Evolutionary conservation across 2,797 vertebrate species (phyloP), one percentile per base, ranked within the genome.

Genomic region (Aldrovandia affinis): DNA sequence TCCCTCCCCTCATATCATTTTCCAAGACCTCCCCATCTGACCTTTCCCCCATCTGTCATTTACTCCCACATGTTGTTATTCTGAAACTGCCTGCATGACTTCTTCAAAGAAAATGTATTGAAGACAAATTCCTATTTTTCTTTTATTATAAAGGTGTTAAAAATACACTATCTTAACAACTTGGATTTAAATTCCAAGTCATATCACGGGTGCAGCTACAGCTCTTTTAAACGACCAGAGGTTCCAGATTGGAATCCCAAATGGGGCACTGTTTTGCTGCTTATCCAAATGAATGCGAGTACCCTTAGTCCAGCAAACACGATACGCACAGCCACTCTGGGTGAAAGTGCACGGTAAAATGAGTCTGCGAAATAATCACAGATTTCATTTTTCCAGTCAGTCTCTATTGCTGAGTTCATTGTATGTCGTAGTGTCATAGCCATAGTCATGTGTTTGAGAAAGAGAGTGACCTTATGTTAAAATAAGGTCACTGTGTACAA

Each of bases 61-160:
- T n/a, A n/a, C n/a, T n/a, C n/a, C n/a, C n/a, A n/a, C n/a, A n/a
- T n/a, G n/a, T n/a, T n/a, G n/a, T n/a, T n/a, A n/a, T n/a, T n/a
- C n/a, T n/a, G n/a, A n/a, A n/a, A n/a, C n/a, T n/a, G n/a, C n/a
- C n/a, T n/a, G n/a, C n/a, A n/a, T n/a, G n/a, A n/a, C n/a, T n/a
- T n/a, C 2, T 2, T 9, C 39, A n/a, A 2, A 77, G 83, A 86
- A 90, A 87, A 87, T 87, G 90, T 50, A 70, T 78, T 8, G 52
- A 1, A 54, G 18, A 18, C 18, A 54, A 54, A 10, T 59, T 59
- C 14, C 57, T n/a, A n/a, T n/a, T n/a, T n/a, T n/a, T n/a, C n/a
- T n/a, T n/a, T n/a, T n/a, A 25, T 59, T 63, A 28, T n/a, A 63
- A 63, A n/a, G 14, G 59, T 55, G 4, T 59, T n/a, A n/a, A 5